Percentiles rank a stretch among this genome's conserved stretches.
phyloP scores from a whole-genome alignment of 2,113 vertebrate species.

The Acrocephalus arundinaceus region DNA sequence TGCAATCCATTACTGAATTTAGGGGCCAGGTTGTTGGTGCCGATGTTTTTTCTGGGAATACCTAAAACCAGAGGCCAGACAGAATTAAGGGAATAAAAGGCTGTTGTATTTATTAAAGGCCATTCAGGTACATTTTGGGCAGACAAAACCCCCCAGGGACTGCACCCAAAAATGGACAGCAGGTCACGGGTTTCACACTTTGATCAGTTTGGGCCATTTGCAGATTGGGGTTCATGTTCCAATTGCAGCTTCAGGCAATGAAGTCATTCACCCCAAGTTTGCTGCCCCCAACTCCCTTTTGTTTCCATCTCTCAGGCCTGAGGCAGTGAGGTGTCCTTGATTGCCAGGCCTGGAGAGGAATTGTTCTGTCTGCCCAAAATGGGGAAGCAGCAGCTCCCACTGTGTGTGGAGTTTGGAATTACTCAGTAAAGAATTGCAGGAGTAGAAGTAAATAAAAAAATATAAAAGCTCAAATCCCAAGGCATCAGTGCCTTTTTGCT shows the following conservation, averaged over 20 bases:
- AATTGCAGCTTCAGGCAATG: rapidly evolving
- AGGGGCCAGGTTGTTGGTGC: neutral
- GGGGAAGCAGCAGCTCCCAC: neutral
- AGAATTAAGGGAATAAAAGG: neutral
- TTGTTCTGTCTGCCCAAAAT: neutral
- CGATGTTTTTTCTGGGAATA: neutral
- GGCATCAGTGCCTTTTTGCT: neutral
- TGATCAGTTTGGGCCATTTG: neutral
- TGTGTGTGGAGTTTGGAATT: neutral
- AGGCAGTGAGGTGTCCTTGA: neutral
- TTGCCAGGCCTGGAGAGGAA: neutral
- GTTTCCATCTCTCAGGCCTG: neutral
- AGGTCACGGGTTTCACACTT: neutral
- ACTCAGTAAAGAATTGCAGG: neutral
- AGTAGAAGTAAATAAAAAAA: rapidly evolving
- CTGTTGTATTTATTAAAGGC: neutral
- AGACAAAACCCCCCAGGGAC: too few species aligned
- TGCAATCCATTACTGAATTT: neutral
- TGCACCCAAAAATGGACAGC: neutral
- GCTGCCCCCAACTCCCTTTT: neutral
- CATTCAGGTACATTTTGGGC: neutral
- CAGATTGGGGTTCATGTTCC: neutral
- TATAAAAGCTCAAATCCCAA: rapidly evolving
- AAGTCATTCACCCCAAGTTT: too few species aligned
- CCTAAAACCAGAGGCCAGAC: neutral